Evolutionary conservation across 2,797 vertebrate genomes (phyloP).

Genomic region (Molothrus ater): DNA sequence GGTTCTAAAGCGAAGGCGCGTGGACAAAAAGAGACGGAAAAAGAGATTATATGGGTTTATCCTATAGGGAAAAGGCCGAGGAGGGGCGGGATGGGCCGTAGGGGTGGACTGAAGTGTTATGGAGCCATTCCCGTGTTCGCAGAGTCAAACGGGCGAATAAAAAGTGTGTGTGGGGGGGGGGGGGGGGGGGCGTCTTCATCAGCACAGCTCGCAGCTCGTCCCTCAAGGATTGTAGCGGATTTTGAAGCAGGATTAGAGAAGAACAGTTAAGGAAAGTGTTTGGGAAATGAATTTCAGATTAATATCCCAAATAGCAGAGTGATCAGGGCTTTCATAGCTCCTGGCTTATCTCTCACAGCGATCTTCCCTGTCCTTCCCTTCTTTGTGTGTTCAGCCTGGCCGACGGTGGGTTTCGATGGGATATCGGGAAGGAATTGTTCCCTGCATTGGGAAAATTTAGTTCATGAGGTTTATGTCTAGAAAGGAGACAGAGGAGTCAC

Average conservation of each 20-base stretch:
- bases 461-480: background rate
- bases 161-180: background rate
- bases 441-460: background rate
- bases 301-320: too few species aligned
- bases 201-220: background rate
- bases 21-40: background rate
- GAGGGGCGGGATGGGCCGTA: background rate
- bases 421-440: background rate
- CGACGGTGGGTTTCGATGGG: background rate
- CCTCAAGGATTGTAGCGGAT: background rate
- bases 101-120: fast-evolving
- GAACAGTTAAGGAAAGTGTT: background rate
- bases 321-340: background rate
- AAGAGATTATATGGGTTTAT: fast-evolving
- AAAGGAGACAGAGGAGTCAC: background rate
- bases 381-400: background rate
- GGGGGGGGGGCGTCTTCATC: too few species aligned
- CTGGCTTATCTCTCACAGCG: background rate
- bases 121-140: background rate
- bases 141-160: background rate
- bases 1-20: background rate
- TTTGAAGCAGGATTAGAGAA: too few species aligned
- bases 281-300: background rate
- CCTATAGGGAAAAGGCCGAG: background rate
- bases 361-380: background rate